These are phyloP conservation scores for Hippocampus kuda DNA, from an alignment of 2,797 vertebrate species.

Conservation along the genomic window DNA sequence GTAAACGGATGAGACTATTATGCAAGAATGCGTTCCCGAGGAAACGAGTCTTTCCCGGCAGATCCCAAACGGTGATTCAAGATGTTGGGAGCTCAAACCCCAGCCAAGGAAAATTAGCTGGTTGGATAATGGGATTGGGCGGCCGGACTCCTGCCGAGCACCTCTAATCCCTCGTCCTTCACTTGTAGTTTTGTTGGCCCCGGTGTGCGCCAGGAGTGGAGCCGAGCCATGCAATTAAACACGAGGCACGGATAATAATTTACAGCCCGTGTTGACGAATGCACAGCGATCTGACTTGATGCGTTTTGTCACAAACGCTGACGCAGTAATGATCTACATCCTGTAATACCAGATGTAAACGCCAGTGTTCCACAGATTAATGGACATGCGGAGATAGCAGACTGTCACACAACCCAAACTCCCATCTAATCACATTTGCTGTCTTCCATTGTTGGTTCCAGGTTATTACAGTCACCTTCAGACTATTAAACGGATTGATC, in stretches of 20 bases:
- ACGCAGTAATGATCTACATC: conserved; percentile 2
- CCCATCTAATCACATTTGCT: background rate
- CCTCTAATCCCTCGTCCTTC: conserved; percentile 28
- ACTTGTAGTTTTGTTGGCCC: conserved; percentile 27
- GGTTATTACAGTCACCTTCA: conserved; percentile 8
- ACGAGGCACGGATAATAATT: conserved; percentile 13
- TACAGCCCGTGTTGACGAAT: conserved; percentile 11
- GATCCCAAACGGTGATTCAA: conserved; percentile 57
- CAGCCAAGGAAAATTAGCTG: conserved; percentile 58
- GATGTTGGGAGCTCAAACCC: conserved; percentile 48
- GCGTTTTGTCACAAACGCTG: background rate
- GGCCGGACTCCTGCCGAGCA: conserved; percentile 20
- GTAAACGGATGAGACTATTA: conserved; percentile 53
- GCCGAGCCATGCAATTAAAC: conserved; percentile 18
- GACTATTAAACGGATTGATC: conserved; percentile 14
- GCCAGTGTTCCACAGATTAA: background rate
- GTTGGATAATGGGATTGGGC: conserved; percentile 51
- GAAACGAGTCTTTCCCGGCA: conserved; percentile 56
- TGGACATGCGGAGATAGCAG: background rate
- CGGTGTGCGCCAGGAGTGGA: conserved; percentile 6
- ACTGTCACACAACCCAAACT: background rate
- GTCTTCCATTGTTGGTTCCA: background rate
- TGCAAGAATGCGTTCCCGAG: conserved; percentile 60
- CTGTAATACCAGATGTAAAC: background rate
- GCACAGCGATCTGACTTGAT: conserved; percentile 9